Evolutionary conservation across 2,888 invertebrate genomes (phyloP), one percentile per base, ranked within the genome.

Genomic region (Autographa pulchrina): DNA sequence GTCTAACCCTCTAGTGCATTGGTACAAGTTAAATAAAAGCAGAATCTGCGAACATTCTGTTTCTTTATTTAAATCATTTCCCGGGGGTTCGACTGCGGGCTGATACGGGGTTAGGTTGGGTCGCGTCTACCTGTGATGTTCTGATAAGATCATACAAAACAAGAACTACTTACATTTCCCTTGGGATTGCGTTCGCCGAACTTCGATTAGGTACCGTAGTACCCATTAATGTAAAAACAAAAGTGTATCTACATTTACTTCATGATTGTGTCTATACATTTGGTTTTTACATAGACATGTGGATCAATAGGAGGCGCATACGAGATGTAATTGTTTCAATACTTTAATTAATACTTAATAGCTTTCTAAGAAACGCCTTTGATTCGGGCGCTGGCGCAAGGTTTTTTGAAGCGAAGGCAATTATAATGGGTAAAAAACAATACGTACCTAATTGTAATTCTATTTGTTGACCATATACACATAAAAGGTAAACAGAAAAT

Each of bases 1-100:
- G 38, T 38, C 2, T 14, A 18, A 61, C n/a, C 41, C 38, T 41
- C 20, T 20, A 61, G 61, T 13, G 61, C 61, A 65, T 13, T 43
- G 38, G 31, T 63, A 64, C 54, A 78, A 70, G 66, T 78, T 67
- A 62, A 77, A 70, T 73, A 62, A 74, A 78, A 70, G 54, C 59
- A 54, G 62, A 78, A 65, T 35, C 54, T 20, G 14, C 38, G 38
- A 56, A 67, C 41, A 62, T 41, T 63, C 13, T 38, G 58, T 59
- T 54, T 59, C 64, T 70, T 70, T 62, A 64, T 70, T 74, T 52
- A 62, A 64, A 74, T 65, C 59, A 31, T 58, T 67, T 66, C 79
- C 71, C 75, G 41, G 8, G 62, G 31, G 77, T 14, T 31, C 60
- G 68, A 72, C 62, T 66, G 16, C 35, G 35, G 52, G 58, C n/a